These are phyloP conservation scores for Chrosomus eos DNA, from an alignment of 2,797 vertebrate genomes.

Conservation along the genomic window DNA sequence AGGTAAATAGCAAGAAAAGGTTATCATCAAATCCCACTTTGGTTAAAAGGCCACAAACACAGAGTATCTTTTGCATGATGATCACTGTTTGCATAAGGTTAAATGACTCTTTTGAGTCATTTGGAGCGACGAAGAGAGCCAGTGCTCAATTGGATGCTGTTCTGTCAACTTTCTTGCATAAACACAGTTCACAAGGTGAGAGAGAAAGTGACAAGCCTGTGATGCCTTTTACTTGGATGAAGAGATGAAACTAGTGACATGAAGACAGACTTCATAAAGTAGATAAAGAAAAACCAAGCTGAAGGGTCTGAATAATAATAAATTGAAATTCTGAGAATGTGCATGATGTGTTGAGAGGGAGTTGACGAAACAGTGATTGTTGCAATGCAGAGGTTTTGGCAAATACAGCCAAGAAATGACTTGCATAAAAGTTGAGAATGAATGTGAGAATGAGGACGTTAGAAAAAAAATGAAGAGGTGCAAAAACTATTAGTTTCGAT, in stretches of 20 bases:
- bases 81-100: conserved; percentile 41
- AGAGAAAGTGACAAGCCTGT: neutral
- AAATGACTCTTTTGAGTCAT: conserved; percentile 8
- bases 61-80: conserved; percentile 18
- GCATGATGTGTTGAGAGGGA: neutral
- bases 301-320: neutral
- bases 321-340: neutral
- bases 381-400: conserved; percentile 13
- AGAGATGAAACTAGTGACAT: neutral
- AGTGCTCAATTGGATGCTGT: conserved; percentile 8
- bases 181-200: neutral
- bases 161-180: conserved; percentile 36
- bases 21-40: neutral
- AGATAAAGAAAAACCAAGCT: neutral
- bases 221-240: neutral
- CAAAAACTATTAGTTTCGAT: neutral
- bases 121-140: conserved; percentile 3
- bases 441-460: neutral
- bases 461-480: neutral
- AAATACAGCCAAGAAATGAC: neutral
- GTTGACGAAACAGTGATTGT: conserved; percentile 11
- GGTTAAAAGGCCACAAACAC: conserved; percentile 46
- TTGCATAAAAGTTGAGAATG: conserved; percentile 24
- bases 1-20: neutral
- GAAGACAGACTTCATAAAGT: neutral